These are phyloP conservation scores for Toxotes chatareus DNA, from an alignment of 2,113 vertebrate species.

Conservation along the genomic window DNA sequence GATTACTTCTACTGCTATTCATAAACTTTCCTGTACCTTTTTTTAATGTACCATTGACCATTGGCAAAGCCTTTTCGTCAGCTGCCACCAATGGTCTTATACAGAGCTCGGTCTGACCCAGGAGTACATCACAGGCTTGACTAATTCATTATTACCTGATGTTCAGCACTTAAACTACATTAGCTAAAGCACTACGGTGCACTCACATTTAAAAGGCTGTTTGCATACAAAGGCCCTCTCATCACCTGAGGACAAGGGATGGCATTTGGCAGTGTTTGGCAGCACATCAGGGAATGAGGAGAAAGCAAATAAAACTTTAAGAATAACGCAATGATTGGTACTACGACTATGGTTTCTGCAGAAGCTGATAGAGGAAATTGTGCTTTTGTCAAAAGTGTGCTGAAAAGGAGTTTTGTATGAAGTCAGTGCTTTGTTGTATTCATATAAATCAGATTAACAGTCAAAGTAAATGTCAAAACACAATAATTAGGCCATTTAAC, in stretches of 20 bases:
- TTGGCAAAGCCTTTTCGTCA: conserved; percentile 32
- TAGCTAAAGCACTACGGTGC: conserved; percentile 24
- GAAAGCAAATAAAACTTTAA: not conserved
- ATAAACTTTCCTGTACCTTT: conserved; percentile 25
- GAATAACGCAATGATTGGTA: not conserved
- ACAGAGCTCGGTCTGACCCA: not conserved
- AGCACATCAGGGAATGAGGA: conserved; percentile 13
- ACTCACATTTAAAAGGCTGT: conserved; percentile 28
- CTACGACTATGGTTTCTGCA: not conserved
- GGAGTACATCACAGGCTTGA: not conserved
- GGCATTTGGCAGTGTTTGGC: conserved; percentile 10
- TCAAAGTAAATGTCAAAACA: not conserved
- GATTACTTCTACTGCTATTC: conserved; percentile 31
- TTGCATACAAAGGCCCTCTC: conserved; percentile 28
- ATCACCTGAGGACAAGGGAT: conserved; percentile 19
- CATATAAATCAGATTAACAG: not conserved
- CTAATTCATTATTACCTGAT: conserved; percentile 50
- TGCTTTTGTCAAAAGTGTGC: not conserved
- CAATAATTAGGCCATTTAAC: not conserved
- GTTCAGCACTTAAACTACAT: conserved; percentile 47
- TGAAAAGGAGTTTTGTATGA: not conserved
- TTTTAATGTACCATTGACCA: conserved; percentile 24
- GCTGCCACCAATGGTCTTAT: conserved; percentile 13
- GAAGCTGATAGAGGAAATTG: not conserved
- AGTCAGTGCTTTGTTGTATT: not conserved